Evolutionary conservation across 2,888 invertebrate genomes (phyloP).

Genomic region (Lacanobia wlatinum): DNA sequence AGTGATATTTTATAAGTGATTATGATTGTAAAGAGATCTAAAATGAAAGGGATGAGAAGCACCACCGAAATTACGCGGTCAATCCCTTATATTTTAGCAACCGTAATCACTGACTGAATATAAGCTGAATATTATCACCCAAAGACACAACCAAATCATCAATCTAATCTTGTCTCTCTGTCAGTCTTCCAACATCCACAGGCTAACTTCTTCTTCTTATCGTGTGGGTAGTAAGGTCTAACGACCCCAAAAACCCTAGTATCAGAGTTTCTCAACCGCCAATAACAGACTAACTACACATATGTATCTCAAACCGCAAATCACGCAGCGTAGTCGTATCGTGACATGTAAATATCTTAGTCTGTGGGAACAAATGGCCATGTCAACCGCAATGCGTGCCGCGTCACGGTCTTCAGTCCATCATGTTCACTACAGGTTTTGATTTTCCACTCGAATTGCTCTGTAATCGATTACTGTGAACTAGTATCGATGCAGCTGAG

Average conservation of each 20-base stretch:
- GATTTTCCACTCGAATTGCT: slow-evolving; percentile 69
- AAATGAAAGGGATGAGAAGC: too few species aligned
- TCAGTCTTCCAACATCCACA: neutral
- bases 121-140: neutral
- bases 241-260: too few species aligned
- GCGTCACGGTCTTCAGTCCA: slow-evolving; percentile 74
- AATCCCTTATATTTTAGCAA: too few species aligned
- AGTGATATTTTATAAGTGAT: too few species aligned
- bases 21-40: too few species aligned
- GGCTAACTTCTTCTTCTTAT: too few species aligned
- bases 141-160: neutral
- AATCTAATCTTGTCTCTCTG: neutral
- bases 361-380: slow-evolving; percentile 72
- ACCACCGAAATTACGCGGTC: too few species aligned
- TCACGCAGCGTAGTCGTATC: slow-evolving; percentile 48
- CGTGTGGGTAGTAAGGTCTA: too few species aligned
- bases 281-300: neutral
- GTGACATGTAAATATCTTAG: slow-evolving; percentile 39
- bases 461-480: slow-evolving; percentile 62
- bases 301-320: neutral
- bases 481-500: slow-evolving; percentile 44
- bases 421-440: slow-evolving; percentile 71
- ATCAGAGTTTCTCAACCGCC: too few species aligned
- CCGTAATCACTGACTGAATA: too few species aligned
- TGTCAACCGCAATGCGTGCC: slow-evolving; percentile 78